These are phyloP conservation scores for Phengaris arion DNA, from an alignment of 2,888 invertebrate species.

Conservation along the genomic window DNA sequence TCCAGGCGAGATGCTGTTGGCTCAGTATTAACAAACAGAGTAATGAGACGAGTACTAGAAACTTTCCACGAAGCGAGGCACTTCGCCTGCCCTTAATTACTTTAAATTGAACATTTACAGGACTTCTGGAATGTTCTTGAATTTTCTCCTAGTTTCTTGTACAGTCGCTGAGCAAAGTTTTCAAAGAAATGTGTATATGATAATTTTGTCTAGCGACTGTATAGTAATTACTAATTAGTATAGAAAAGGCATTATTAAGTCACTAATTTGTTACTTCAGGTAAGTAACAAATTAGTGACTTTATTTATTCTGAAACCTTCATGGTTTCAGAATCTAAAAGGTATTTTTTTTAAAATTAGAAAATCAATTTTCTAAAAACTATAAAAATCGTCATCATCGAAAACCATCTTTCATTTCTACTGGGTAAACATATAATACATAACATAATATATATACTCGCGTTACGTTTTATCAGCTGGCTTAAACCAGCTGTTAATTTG, in stretches of 20 bases:
- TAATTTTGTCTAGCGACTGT: no score
- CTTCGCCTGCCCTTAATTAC: constrained; percentile 17
- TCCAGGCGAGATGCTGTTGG: neutral
- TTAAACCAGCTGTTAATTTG: neutral
- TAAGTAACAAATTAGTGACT: no score
- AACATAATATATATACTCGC: neutral
- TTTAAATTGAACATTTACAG: neutral
- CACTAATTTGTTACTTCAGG: no score
- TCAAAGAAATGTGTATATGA: neutral
- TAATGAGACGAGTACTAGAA: neutral
- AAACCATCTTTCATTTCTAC: no score
- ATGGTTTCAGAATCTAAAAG: no score
- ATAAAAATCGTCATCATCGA: no score
- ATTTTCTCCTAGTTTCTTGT: neutral
- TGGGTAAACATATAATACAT: no score
- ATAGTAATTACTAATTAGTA: no score
- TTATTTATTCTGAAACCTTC: no score
- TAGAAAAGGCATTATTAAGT: no score
- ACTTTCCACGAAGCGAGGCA: neutral
- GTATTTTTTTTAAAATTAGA: no score
- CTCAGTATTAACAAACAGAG: neutral
- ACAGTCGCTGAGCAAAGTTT: neutral
- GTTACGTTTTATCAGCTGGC: neutral
- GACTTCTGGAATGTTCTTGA: constrained; percentile 8
- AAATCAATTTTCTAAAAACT: no score